Evolutionary conservation across 2,113 vertebrate species (phyloP), one percentile per base, ranked within the genome.

Genomic region (Ovibos moschatus): DNA sequence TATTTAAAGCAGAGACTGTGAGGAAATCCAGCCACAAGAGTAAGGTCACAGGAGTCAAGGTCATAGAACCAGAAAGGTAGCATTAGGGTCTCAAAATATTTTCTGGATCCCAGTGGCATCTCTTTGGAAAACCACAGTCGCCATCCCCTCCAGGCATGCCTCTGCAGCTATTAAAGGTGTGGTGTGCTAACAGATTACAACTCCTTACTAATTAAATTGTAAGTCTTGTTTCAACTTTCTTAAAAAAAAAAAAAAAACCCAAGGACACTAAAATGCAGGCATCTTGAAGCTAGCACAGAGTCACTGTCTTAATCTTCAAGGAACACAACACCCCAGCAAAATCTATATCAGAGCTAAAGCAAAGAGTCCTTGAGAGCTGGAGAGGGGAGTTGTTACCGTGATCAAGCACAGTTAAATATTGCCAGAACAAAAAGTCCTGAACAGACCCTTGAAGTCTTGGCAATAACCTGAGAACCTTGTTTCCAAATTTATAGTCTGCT

Each of bases 151-250:
- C 30, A 93, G 55, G 13, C 36, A 60, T 71, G n/a, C 6, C 33
- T 95, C 62, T 25, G 36, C 47, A 82, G 76, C 81, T 95, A 15
- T 95, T 55, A 90, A 95, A 96, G 60, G 19, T 57, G 27, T 12
- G 30, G 45, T 16, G 21, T 30, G 85, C 87, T 55, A 45, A 95
- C 64, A 92, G 87, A 84, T 84, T 84, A 94, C 12, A 76, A 71
- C 43, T 92, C 36, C 81, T 67, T 92, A 58, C 74, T 96, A 96
- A 95, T 96, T 87, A 92, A 96, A 95, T 84, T 88, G 27, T 94
- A 97, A 94, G 96, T 96, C 95, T 88, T 96, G 6, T 92, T 96
- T 62, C 92, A 85, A 57, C n/a, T 94, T 58, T 87, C 94, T 71
- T 23, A 0, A 83, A 89, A 90, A 85, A 74, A 64, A 85, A 85